Base-by-base conservation (phyloP, 1,140 invertebrate species). In the Hyles euphorbiae region DNA sequence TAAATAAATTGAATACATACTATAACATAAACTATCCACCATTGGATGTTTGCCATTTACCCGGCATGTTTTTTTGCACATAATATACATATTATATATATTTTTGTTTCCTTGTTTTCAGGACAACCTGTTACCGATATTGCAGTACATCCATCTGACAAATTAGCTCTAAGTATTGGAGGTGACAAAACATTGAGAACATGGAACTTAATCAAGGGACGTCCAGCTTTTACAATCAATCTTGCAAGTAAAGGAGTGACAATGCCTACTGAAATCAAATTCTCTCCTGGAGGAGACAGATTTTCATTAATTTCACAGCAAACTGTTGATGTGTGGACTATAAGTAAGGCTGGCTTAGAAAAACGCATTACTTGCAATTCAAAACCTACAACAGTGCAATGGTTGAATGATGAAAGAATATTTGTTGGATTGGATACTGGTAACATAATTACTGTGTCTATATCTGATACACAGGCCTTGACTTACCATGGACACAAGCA, bases 131-230 rank as follows among this genome's bases (percentile, higher is more conserved):
- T 96, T 0, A 92, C 93, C 53, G 91, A 92, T 48, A 83, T 97
- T 56, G 91, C 93, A 60, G 91, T 98, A 60, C 98, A 99, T 91
- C 95, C 96, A 6, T 94, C 93, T 72, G 96, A 96, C 4, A 98
- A 97, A 89, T 72, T 99, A 58, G 95, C 96, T 2, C 79, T 99
- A 5, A 96, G 96, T 11, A 91, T 98, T 11, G 96, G 96, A 11
- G 92, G 92, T 58, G 97, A 98, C 85, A 93, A 92, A 59, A 94
- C 94, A 3, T 85, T 99, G 12, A 90, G 94, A 70, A 98, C 97
- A 2, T 99, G 98, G 98, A 98, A 99, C 90, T 89, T 99, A 59
- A 90, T 99, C 0, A 98, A 97, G 89, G 97, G 97, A 0, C 91
- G 96, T 67, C 92, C 92, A 75, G 96, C 97, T 3, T 99, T 96